These are phyloP conservation scores for Euthynnus affinis DNA, from an alignment of 2,797 vertebrate genomes.

Conservation along the genomic window DNA sequence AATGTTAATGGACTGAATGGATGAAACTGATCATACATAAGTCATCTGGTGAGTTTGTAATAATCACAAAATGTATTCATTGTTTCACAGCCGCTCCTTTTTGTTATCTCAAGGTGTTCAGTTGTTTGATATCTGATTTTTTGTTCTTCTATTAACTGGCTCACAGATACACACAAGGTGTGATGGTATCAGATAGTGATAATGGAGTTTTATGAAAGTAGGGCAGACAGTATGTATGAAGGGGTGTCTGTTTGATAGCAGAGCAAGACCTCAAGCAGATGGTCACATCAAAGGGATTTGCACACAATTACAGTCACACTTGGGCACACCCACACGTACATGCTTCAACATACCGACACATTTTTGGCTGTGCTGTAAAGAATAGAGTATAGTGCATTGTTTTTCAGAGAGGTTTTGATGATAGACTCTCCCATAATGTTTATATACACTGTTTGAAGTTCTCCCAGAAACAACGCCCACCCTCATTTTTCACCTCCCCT, in stretches of 20 bases:
- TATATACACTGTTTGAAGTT: conserved; percentile 73
- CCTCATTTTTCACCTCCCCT: conserved; percentile 40
- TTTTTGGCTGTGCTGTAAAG: conserved; percentile 64
- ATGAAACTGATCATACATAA: too few species aligned
- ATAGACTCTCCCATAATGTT: conserved; percentile 56
- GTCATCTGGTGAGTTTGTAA: too few species aligned
- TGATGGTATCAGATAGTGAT: conserved; percentile 19
- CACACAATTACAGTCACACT: conserved; percentile 64
- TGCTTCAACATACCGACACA: conserved; percentile 65
- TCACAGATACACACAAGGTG: background rate
- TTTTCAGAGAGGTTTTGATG: conserved; percentile 59
- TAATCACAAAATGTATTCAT: too few species aligned
- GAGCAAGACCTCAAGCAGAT: conserved; percentile 50
- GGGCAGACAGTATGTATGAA: conserved; percentile 38
- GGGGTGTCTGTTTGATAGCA: conserved; percentile 52
- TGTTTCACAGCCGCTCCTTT: background rate
- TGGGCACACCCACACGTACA: conserved; percentile 66
- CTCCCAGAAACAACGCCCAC: conserved; percentile 34
- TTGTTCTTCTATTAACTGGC: conserved; percentile 14
- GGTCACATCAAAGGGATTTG: conserved; percentile 75
- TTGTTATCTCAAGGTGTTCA: conserved; percentile 23
- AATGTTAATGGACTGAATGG: too few species aligned
- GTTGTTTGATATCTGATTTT: conserved; percentile 9
- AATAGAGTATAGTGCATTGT: conserved; percentile 61
- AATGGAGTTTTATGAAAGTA: conserved; percentile 39